Base-by-base conservation (phyloP, 2,888 invertebrate species). In the Drosophila nr. perissopoda region DNA sequence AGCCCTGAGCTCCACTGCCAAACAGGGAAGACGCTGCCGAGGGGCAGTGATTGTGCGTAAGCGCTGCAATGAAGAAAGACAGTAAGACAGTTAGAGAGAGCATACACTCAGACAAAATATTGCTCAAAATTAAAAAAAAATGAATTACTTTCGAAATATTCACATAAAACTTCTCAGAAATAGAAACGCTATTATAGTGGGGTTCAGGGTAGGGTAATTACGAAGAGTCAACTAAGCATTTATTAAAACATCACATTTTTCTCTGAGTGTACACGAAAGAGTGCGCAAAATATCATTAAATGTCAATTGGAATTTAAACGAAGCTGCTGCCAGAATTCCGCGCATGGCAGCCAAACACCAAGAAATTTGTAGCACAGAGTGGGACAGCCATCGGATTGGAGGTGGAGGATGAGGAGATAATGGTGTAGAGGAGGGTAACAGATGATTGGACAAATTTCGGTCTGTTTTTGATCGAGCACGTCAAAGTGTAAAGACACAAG, bases 251-350 rank as follows among this genome's bases (percentile, higher is more conserved):
- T 8, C 49, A 27, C 3, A 27, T 25, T 34, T 10, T 53, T 34
- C 25, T n/a, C 16, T 21, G 34, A 51, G 58, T 31, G 65, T 38
- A 33, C 8, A 59, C 29, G 54, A 57, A 25, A 10, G 80, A 40
- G 27, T 53, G 52, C 36, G 40, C 80, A 76, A 73, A 38, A 74
- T 25, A 86, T 91, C 91, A 90, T 86, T 80, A 88, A 91, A 89
- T 73, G 79, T 88, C 83, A 83, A 83, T 85, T 88, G 92, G 92
- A 93, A 92, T 93, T 92, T 92, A 92, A 92, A 92, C 92, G 89
- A 91, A 91, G 92, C 88, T 89, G 91, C 91, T 86, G 83, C 85
- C 86, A 83, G 85, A 89, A 92, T 92, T 92, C 92, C 91, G 80
- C 82, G 82, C 83, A 82, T 90, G 81, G 82, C 87, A 86, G 77